Base-by-base conservation (phyloP, 1,140 invertebrate species). In the Aphaenogaster rudis region DNA sequence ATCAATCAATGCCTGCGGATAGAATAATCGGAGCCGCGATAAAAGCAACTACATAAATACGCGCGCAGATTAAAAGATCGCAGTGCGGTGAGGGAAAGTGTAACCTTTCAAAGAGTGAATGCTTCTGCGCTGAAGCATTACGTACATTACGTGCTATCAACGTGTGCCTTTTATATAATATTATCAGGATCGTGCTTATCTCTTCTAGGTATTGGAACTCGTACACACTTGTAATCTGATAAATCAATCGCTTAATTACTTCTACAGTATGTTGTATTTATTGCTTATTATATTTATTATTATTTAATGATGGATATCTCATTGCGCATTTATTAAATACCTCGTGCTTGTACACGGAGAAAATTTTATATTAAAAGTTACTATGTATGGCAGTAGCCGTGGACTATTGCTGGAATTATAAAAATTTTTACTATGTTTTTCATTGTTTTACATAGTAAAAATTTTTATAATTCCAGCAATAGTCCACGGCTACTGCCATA, bases 131-230 rank as follows among this genome's bases (percentile, higher is more conserved):
- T 72, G 3, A 7, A 15, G 7, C 11, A 15, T 36, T 28, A 28
- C 28, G 28, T 72, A 9, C 6, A 36, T 4, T 36, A 8, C 3
- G 45, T 1, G 39, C 39, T n/a, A 28, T 28, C 48, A 36, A 8
- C 21, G 45, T 72, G 17, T 33, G 33, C 8, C 7, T 36, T n/a
- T n/a, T 13, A 74, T 36, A n/a, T 2, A n/a, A 33, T 52, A 36
- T 54, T 52, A 74, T 36, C 71, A 74, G 48, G 71, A 5, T 17
- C 48, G 71, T 74, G 2, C 28, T 74, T 74, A 52, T 74, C 15
- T 50, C 13, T 7, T 50, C 13, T 7, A n/a, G 9, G 48, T 8
- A 15, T 54, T 33, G 15, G 5, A 74, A 1, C 13, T 1, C 8
- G 0, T 33, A 33, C 4, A 36, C 17, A 21, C 13, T 39, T 4